Base-by-base conservation (phyloP, 2,888 invertebrate species). In the Trissoscelio sp. region DNA sequence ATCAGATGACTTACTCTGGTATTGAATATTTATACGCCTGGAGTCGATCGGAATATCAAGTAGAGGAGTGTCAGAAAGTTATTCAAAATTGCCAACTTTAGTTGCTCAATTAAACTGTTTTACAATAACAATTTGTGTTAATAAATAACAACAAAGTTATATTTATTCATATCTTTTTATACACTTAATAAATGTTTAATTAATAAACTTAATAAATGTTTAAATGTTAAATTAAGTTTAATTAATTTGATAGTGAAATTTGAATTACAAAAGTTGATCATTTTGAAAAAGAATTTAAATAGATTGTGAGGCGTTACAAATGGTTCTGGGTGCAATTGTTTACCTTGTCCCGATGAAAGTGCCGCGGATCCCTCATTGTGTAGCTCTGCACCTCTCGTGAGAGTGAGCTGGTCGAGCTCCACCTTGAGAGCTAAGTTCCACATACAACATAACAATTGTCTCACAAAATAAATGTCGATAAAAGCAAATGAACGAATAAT, bases 351-450 rank as follows among this genome's bases (percentile, higher is more conserved):
- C 89, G 88, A 86, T 89, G 91, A 84, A 88, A 89, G 88, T 88
- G 90, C 88, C 89, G 91, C 91, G 90, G 92, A 91, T 90, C 91
- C 90, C 91, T 92, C 92, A 92, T 92, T 91, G 93, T 93, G 92
- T 93, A 93, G 91, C 92, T 93, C 91, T 93, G 93, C 89, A 94
- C 94, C 90, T 94, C 94, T 90, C 93, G 92, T 86, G 93, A 93
- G 87, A 94, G 92, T 88, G 93, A 93, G 92, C 94, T 94, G 92
- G 93, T 91, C 82, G 93, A 94, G 92, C 93, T 94, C 93, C 93
- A 93, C 91, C 94, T 93, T 92, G 93, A 94, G 92, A 93, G 92
- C 93, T 93, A 92, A 87, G 91, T 92, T 91, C 91, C 91, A 92
- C 89, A 88, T 88, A 90, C 89, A 93, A 92, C 91, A 92, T 91